A percentile compares a stretch with the other conserved stretches of the same genome.
Evolutionary conservation across 2,113 vertebrate species (phyloP).

Genomic region (Hyperopisus bebe): DNA sequence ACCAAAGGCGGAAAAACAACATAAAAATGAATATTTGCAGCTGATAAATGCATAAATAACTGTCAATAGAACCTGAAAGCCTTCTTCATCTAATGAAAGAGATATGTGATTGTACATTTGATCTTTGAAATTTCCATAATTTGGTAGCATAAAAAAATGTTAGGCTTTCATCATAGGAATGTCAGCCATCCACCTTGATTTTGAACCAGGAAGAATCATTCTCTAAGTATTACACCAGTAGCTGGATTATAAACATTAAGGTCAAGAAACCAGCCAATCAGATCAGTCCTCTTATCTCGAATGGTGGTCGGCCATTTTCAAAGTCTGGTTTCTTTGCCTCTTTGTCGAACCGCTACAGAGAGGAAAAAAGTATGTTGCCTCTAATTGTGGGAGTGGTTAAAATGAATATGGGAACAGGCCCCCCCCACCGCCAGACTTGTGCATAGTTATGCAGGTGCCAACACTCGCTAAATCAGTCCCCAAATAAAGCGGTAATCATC

Average conservation of each 20-base stretch:
- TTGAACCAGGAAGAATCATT: not conserved
- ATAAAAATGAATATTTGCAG: not conserved
- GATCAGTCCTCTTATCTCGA: not conserved
- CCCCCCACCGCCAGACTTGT: not conserved
- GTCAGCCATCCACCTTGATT: not conserved
- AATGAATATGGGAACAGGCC: not conserved
- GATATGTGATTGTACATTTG: not conserved
- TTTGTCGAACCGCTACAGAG: not conserved
- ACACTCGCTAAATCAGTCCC: not conserved
- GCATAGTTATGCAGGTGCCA: not conserved
- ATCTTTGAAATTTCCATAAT: constrained; percentile 6
- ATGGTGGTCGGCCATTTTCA: not conserved
- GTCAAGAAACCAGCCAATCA: not conserved
- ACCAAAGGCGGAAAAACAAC: constrained; percentile 3
- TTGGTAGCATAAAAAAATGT: not conserved
- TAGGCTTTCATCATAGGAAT: not conserved
- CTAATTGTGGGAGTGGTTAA: not conserved
- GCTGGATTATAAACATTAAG: not conserved
- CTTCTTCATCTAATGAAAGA: not conserved
- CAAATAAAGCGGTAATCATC: not conserved
- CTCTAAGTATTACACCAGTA: not conserved
- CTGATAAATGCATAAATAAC: constrained; percentile 8
- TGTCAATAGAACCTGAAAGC: not conserved
- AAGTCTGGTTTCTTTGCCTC: not conserved
- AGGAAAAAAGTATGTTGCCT: not conserved